phyloP scores from a whole-genome alignment of 2,888 invertebrate species.

The Sesamia inferens region DNA sequence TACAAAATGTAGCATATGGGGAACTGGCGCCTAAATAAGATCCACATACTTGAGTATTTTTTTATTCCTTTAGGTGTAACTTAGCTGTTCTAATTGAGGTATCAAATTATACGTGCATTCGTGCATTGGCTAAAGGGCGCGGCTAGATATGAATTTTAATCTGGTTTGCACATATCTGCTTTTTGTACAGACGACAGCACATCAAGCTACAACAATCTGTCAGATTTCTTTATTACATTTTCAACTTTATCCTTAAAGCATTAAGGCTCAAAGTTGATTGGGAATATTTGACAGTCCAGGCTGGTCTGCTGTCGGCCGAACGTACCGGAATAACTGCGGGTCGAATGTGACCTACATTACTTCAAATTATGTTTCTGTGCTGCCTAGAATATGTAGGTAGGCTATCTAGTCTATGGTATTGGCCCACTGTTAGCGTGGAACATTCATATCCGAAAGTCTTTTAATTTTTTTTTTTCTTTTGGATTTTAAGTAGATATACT shows the following conservation, averaged over 20 bases:
- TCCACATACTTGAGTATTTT: neutral
- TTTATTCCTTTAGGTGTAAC: neutral
- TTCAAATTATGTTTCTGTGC: slow-evolving; percentile 65
- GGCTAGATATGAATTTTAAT: slow-evolving; percentile 85
- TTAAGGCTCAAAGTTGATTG: no score
- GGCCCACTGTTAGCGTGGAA: neutral
- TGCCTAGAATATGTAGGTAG: slow-evolving; percentile 22
- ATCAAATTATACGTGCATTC: slow-evolving; percentile 58
- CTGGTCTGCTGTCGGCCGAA: no score
- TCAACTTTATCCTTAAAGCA: no score
- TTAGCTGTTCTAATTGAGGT: slow-evolving; percentile 49
- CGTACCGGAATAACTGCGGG: slow-evolving; percentile 68
- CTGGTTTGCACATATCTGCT: slow-evolving; percentile 68
- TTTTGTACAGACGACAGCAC: slow-evolving; percentile 30
- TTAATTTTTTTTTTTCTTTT: neutral
- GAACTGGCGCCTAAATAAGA: neutral
- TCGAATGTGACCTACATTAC: slow-evolving; percentile 81
- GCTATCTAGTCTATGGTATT: neutral
- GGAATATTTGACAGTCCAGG: no score
- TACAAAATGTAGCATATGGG: no score
- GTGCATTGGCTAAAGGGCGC: slow-evolving; percentile 74
- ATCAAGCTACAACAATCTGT: no score
- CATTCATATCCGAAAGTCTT: neutral
- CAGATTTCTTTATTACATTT: no score
- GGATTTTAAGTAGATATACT: neutral